Evolutionary conservation across 2,113 vertebrate genomes (phyloP), one percentile per base, ranked within the genome.

Genomic region (Eurypyga helias): DNA sequence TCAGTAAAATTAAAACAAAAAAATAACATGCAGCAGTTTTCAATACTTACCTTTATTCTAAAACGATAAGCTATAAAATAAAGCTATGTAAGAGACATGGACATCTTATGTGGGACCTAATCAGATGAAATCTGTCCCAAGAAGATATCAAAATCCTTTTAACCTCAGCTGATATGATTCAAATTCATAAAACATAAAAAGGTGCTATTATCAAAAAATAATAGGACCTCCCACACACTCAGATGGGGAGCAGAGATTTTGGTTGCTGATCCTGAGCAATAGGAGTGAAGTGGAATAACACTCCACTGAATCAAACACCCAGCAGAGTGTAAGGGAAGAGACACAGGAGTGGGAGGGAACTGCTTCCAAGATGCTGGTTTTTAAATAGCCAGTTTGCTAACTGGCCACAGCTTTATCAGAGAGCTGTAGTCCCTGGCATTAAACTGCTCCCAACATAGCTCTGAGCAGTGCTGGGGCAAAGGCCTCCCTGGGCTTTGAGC

Each of bases 381-480:
- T 94, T 84, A 91, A 91, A 93, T 18, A 83, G 51, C 23, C 69
- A 21, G 72, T 66, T 66, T 89, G 77, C 60, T 75, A 60, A 84
- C 43, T 58, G 77, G 87, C 34, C 82, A 72, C 73, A 82, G 16
- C 34, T 85, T 83, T 36, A 20, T 41, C 34, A 49, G 45, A 16
- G 54, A 21, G 55, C 28, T 66, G 41, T 25, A 24, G 7, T 81
- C 67, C 36, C 69, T 31, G 36, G 23, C 9, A 34, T 51, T 82
- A 64, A 79, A 51, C 43, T 5, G 0, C 61, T 65, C 31, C 26
- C 75, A 85, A 65, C 15, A 31, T 1, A 60, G 51, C 86, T 71
- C 51, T 26, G 41, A 69, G 80, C 45, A 60, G 67, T 51, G 5
- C 67, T 36, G n/a, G 20, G 60, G 36, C 43, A 23, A 65, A 81